A percentile compares a stretch with the other conserved stretches of the same genome.
Evolutionary conservation across 2,888 invertebrate genomes (phyloP).

Genomic region (Agriopis aurantiaria): DNA sequence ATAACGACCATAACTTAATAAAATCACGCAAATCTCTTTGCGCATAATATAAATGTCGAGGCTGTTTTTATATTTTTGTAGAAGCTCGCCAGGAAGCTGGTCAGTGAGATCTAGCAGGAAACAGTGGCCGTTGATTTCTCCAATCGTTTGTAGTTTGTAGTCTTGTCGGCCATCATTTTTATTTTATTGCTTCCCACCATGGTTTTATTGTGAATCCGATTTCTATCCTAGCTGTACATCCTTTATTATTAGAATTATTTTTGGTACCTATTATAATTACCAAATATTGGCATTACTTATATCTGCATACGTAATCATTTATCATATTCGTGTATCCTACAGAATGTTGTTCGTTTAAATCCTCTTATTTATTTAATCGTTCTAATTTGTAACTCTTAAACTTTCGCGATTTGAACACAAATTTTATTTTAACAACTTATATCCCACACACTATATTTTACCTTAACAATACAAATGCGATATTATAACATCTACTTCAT

Average conservation of each 20-base stretch:
- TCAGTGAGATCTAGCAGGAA: constrained; percentile 51
- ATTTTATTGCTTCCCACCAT: constrained; percentile 62
- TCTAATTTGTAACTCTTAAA: too few species aligned
- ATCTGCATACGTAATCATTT: not conserved
- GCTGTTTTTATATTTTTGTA: constrained; percentile 20
- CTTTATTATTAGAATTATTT: constrained; percentile 21
- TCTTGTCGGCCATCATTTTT: constrained; percentile 50
- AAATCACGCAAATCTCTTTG: too few species aligned
- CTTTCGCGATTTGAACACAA: too few species aligned
- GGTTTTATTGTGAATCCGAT: constrained; percentile 45
- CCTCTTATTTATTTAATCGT: not conserved
- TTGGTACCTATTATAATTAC: constrained; percentile 18
- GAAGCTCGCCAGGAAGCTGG: constrained; percentile 50
- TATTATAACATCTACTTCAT: too few species aligned
- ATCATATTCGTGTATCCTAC: not conserved
- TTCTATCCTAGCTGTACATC: constrained; percentile 47
- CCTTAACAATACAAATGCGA: too few species aligned
- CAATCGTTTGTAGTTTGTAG: constrained; percentile 40
- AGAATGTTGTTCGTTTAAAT: not conserved
- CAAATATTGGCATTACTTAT: not conserved
- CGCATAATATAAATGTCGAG: not conserved
- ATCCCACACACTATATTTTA: too few species aligned
- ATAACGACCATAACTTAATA: not conserved
- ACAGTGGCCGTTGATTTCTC: constrained; percentile 57
- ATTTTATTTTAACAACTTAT: too few species aligned